These are phyloP conservation scores for Margarornis squamiger DNA, from an alignment of 2,797 vertebrate species.

Conservation along the genomic window DNA sequence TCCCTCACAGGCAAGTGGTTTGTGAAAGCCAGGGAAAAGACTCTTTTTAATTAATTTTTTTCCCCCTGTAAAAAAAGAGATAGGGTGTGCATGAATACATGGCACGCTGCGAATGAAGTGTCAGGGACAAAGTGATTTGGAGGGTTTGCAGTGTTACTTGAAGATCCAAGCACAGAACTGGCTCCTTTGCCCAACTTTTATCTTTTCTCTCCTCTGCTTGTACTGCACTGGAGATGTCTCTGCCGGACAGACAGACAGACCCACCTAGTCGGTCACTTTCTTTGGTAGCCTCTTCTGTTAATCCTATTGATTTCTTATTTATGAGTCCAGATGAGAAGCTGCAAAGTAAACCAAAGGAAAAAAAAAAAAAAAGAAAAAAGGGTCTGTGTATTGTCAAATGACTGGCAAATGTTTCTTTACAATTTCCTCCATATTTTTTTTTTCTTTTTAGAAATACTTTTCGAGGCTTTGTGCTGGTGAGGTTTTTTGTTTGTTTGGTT, in stretches of 20 bases:
- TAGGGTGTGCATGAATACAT: background rate
- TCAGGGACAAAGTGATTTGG: slow-evolving; percentile 52
- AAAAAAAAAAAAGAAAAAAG: background rate
- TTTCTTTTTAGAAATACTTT: slow-evolving; percentile 39
- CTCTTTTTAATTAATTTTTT: background rate
- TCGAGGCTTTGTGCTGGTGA: slow-evolving; percentile 28
- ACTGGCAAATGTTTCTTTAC: slow-evolving; percentile 55
- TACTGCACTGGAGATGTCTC: background rate
- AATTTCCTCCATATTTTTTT: background rate
- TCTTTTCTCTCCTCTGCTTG: background rate
- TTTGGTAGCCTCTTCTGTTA: slow-evolving; percentile 36
- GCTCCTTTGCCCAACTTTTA: slow-evolving; percentile 36
- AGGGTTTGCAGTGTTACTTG: background rate
- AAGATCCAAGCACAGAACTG: background rate
- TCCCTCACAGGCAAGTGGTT: background rate
- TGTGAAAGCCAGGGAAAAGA: background rate
- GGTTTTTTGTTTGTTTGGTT: background rate
- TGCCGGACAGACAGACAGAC: background rate
- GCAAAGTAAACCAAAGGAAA: slow-evolving; percentile 52
- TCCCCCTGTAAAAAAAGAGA: background rate
- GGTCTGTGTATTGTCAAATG: slow-evolving; percentile 74
- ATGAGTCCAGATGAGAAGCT: slow-evolving; percentile 67
- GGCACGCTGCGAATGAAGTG: background rate
- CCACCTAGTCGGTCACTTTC: slow-evolving; percentile 41
- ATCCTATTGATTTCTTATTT: slow-evolving; percentile 62